A percentile compares a stretch with the other conserved stretches of the same genome.
These are phyloP conservation scores for Oreochromis aureus DNA, from an alignment of 2,113 vertebrate species.

Conservation along the genomic window DNA sequence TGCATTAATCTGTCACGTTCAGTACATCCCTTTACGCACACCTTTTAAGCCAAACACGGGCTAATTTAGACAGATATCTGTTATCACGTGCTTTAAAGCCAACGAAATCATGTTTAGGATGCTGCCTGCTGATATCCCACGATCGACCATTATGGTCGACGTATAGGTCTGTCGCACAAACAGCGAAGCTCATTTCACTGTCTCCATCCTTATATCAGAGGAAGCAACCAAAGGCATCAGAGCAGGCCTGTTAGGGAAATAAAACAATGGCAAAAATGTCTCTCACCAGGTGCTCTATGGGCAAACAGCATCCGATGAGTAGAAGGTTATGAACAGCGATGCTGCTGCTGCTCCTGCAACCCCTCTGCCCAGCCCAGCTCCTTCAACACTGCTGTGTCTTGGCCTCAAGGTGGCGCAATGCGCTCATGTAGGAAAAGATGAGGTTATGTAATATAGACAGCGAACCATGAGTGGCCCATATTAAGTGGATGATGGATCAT, in stretches of 20 bases:
- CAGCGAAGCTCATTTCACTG: slow-evolving; percentile 17
- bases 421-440: not conserved
- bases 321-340: slow-evolving; percentile 1
- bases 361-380: slow-evolving; percentile 57
- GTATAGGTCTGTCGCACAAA: not conserved
- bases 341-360: slow-evolving; percentile 4
- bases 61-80: not conserved
- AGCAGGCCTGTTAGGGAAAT: not conserved
- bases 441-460: slow-evolving; percentile 39
- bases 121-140: not conserved
- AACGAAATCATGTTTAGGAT: not conserved
- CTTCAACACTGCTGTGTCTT: not conserved
- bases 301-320: slow-evolving; percentile 39
- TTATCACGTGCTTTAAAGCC: not conserved
- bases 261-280: not conserved
- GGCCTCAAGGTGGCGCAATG: slow-evolving; percentile 61
- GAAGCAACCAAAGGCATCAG: not conserved
- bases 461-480: not conserved
- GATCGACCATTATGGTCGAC: slow-evolving; percentile 29
- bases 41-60: not conserved
- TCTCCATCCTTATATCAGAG: not conserved
- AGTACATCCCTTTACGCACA: not conserved
- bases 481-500: not conserved
- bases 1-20: not conserved
- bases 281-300: slow-evolving; percentile 42